These are phyloP conservation scores for Drosophila sordidapex DNA, from an alignment of 2,888 invertebrate species.

Conservation along the genomic window DNA sequence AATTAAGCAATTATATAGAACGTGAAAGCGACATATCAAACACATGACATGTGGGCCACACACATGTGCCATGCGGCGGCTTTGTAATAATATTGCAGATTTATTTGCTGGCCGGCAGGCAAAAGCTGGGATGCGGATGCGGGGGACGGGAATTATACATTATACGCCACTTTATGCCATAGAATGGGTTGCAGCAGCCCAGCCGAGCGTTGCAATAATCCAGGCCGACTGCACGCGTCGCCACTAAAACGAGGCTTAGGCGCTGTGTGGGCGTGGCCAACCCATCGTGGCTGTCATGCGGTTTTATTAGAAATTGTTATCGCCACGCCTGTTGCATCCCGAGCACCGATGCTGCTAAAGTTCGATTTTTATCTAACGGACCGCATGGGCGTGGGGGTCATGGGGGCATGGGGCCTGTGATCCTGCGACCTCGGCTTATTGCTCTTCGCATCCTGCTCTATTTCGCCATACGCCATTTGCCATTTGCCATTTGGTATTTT, in stretches of 20 bases:
- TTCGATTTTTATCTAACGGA: conserved; percentile 75
- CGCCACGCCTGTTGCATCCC: conserved; percentile 71
- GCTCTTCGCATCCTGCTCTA: conserved; percentile 40
- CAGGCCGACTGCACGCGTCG: conserved; percentile 40
- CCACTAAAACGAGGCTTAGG: conserved; percentile 50
- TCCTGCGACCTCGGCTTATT: conserved; percentile 60
- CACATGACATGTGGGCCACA: conserved; percentile 25
- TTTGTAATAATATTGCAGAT: conserved; percentile 56
- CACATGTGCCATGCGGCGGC: conserved; percentile 34
- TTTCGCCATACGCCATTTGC: conserved; percentile 33
- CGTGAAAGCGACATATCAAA: conserved; percentile 34
- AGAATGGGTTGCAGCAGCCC: conserved; percentile 23
- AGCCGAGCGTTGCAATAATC: conserved; percentile 65
- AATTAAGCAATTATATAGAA: conserved; percentile 67
- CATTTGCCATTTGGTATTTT: conserved; percentile 45
- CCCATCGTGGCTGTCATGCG: conserved; percentile 64
- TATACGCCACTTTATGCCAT: conserved; percentile 67
- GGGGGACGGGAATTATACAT: conserved; percentile 30
- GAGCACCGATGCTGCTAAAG: conserved; percentile 58
- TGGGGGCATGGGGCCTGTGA: conserved; percentile 1
- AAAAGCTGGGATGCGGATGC: neutral
- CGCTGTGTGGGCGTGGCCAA: conserved; percentile 4
- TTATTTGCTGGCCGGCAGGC: conserved; percentile 47
- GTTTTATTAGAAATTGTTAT: conserved; percentile 81
- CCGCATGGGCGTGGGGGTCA: conserved; percentile 6